These are phyloP conservation scores for Paradisaea rubra DNA, from an alignment of 2,113 vertebrate species.

Conservation along the genomic window DNA sequence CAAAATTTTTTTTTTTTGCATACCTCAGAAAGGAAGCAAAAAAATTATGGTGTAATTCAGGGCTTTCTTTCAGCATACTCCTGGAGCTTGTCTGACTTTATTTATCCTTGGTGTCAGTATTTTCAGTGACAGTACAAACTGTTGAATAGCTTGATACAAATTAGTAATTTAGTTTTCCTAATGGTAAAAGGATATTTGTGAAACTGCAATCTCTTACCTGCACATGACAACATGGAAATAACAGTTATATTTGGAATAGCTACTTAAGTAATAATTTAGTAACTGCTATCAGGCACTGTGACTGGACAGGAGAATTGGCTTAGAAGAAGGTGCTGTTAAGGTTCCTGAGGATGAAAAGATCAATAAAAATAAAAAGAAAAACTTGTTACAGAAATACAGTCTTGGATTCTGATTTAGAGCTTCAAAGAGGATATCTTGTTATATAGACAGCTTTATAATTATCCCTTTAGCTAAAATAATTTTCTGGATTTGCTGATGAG, in stretches of 20 bases:
- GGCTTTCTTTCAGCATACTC: background rate
- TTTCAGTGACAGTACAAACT: background rate
- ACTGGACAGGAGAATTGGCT: background rate
- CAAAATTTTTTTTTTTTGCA: background rate
- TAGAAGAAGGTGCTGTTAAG: background rate
- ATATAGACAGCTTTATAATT: conserved; percentile 31
- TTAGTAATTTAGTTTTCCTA: background rate
- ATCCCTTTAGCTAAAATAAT: conserved; percentile 1
- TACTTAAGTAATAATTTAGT: background rate
- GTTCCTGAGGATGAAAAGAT: background rate
- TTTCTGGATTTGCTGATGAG: conserved; percentile 45
- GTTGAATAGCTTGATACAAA: background rate
- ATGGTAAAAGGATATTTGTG: background rate
- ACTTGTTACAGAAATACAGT: background rate
- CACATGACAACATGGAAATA: background rate
- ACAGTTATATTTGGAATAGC: background rate
- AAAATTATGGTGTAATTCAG: background rate
- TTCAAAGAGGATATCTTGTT: conserved; percentile 21
- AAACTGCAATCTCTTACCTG: background rate
- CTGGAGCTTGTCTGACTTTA: background rate
- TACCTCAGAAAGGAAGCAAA: background rate
- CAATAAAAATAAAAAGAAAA: background rate
- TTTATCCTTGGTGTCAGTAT: background rate
- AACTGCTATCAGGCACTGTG: background rate
- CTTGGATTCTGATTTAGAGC: background rate